phyloP scores from a whole-genome alignment of 2,113 vertebrate species.

The Phodopus roborovskii region DNA sequence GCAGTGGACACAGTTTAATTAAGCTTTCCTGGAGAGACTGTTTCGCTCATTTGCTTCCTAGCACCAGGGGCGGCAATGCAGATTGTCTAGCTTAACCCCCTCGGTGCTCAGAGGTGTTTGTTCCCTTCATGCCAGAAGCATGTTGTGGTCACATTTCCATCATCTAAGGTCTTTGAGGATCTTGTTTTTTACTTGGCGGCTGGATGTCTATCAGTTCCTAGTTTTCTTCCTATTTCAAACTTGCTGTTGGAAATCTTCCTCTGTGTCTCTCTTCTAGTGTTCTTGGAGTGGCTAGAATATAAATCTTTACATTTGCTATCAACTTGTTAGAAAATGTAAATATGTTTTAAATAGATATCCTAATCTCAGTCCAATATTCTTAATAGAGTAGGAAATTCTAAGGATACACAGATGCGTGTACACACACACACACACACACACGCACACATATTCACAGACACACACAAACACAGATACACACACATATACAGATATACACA shows the following conservation, averaged over 20 bases:
- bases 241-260: conserved; percentile 33
- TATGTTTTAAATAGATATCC: conserved; percentile 36
- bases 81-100: neutral
- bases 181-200: conserved; percentile 47
- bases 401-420: neutral
- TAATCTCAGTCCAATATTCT: conserved; percentile 25
- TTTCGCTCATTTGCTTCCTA: conserved; percentile 27
- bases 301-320: conserved; percentile 29
- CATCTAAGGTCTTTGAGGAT: conserved; percentile 4
- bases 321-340: conserved; percentile 51
- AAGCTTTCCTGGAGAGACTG: neutral
- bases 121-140: conserved; percentile 13
- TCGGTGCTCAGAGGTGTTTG: neutral
- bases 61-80: neutral
- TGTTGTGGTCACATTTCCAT: neutral
- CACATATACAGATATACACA: neutral
- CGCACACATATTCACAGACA: neutral
- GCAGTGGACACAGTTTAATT: neutral
- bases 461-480: neutral
- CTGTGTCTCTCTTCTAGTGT: conserved; percentile 28
- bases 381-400: conserved; percentile 28
- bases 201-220: conserved; percentile 1
- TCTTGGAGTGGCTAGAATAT: neutral
- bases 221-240: neutral
- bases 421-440: neutral